A percentile compares a stretch with the other conserved stretches of the same genome.
These are phyloP conservation scores for Patella depressa DNA, from an alignment of 2,888 invertebrate species.

Conservation along the genomic window DNA sequence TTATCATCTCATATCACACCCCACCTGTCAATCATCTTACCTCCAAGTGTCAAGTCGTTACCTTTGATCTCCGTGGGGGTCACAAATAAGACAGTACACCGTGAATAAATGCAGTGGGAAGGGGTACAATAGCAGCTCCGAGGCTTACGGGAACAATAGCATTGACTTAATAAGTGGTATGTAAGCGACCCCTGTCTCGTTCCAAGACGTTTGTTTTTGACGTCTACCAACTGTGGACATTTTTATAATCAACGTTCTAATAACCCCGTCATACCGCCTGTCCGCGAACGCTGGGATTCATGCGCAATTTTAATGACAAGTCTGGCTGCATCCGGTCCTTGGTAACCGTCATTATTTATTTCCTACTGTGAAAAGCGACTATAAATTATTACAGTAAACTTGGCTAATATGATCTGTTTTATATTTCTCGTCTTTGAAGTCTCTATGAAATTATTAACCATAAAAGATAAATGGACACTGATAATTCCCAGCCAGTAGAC, in stretches of 20 bases:
- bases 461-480: not conserved
- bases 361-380: not conserved
- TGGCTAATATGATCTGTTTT: not conserved
- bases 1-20: not conserved
- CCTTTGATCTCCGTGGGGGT: constrained; percentile 1
- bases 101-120: too few relatives aligned
- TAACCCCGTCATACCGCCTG: not conserved
- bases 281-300: not conserved
- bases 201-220: not conserved
- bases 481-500: too few relatives aligned
- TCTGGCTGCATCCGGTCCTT: not conserved
- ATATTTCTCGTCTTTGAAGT: not conserved
- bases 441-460: not conserved
- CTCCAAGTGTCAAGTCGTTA: not conserved
- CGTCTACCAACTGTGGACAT: not conserved
- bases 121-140: too few relatives aligned
- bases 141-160: too few relatives aligned
- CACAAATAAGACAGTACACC: too few relatives aligned
- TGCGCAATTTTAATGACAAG: constrained; percentile 3
- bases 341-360: constrained; percentile 3
- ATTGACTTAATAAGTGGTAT: too few relatives aligned
- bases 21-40: not conserved
- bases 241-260: not conserved
- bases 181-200: not conserved
- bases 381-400: not conserved